Evolutionary conservation across 92 coral and sea anemone species (phyloP), one percentile per base, ranked within the genome.

Genomic region (Zoanthus solanderi): DNA sequence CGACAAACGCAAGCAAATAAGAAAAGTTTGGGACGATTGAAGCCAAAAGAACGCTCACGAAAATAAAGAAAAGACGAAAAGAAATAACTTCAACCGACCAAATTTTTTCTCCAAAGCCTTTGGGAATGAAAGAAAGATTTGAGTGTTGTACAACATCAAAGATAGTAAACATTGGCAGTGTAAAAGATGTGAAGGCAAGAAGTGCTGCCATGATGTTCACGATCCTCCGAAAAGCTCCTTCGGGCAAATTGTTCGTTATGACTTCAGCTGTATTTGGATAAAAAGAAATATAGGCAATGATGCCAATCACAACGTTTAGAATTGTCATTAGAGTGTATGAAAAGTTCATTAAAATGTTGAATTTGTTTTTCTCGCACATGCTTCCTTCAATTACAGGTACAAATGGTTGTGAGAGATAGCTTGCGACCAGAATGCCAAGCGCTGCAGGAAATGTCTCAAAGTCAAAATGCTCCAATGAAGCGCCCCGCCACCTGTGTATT

Each of bases 361-460:
- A 96, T 68, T 93, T 94, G 71, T 89, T 93, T 77, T 90, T 94
- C 2, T 78, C 61, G 84, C 93, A 92, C 98, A 96, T 94, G 93
- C 98, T 93, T 44, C 98, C 98, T 75, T 96, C 99, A 72, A 96
- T 96, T 29, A 96, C 95, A 5, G 99, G 92, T n/a, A 96, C 99
- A 76, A 95, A 96, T 7, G 99, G 99, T 54, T 96, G 99, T 9
- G 99, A 96, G 47, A 96, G 90, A 69, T 96, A 96, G 75, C 99
- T 96, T 6, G 99, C 98, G 57, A 96, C 95, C 85, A 96, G 92
- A 72, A 95, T 93, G 76, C 98, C 98, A 52, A 96, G 88, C 13
- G 99, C 99, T 30, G 95, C 91, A 23, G 99, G 99, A 68, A 88
- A 96, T 23, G 94, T 96, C 67, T 94, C 85, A 44, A 89, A 78